Evolutionary conservation across 2,888 invertebrate species (phyloP), one percentile per base, ranked within the genome.

Genomic region (Troglohyphantes excavatus): DNA sequence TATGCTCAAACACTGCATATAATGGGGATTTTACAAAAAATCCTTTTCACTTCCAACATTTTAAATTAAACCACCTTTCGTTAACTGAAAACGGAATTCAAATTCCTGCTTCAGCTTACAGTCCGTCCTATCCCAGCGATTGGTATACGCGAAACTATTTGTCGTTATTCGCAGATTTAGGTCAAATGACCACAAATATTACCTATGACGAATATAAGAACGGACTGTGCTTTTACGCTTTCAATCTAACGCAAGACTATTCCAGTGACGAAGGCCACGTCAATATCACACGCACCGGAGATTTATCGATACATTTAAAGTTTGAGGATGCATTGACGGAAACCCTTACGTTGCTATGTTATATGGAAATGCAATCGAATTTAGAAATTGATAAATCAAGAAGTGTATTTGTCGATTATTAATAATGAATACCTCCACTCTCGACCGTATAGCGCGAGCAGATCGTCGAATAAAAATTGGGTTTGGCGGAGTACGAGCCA

Each of bases 21-120:
- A 82, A 29, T 0, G 61, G 70, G 9, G 19, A 39, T 61, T 82
- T 82, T 2, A 70, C 46, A 29, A 70, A 72, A n/a, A 61, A 70
- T 21, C 23, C 70, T 21, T 68, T 78, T 65, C 26, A 67, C 43
- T 81, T 68, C 2, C 65, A 68, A n/a, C 65, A 68, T 29, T 68
- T 68, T 23, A 39, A 65, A 39, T n/a, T 78, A 3, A 78, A 17
- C 26, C 29, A 78, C 21, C 63, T 78, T 29, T 70, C 33, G 0
- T 3, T 70, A 39, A 53, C 33, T 2, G 82, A 82, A 21, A 82
- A 82, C n/a, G 70, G 70, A 33, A 59, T 23, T 39, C 82, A 70
- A 33, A 82, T 82, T 46, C 33, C 70, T 5, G 21, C 23, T 17
- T 21, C 59, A 21, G 59, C 82, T 7, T 82, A 61, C 33, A 33